Evolutionary conservation across 2,888 invertebrate genomes (phyloP), one percentile per base, ranked within the genome.

Genomic region (Drosophila mimetica): DNA sequence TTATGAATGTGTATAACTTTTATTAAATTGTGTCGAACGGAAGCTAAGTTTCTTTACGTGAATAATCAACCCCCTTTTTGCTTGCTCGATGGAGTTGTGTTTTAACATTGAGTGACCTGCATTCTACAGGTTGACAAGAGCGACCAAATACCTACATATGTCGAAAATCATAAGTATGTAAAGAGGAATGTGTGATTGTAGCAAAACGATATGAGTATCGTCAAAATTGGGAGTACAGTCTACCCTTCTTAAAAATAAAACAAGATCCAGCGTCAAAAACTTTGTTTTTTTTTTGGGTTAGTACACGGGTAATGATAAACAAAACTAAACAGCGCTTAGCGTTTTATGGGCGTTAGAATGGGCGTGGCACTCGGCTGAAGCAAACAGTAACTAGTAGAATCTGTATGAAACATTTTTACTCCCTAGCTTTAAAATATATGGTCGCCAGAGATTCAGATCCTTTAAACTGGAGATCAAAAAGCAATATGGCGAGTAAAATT

Each of bases 91-190:
- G n/a, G 13, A 11, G 37, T 37, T 30, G 22, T 22, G 16, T 4
- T 42, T 20, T 8, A n/a, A 18, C 30, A 16, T 37, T 36, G 41
- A 39, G 22, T 53, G 28, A 18, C 20, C 51, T 58, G 53, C 37
- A 54, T 47, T 63, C 71, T 34, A 71, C 63, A 75, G 50, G 71
- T 71, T 61, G 50, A 50, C 36, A 16, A 55, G 32, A 53, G 34
- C n/a, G 14, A 18, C 46, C 8, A 46, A 48, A 30, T 46, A 13
- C 25, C 22, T 32, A 32, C 11, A 34, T 11, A 14, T 25, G n/a
- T 11, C 22, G 1, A 22, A 8, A 8, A 11, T 11, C 9, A 1
- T 16, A 34, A 9, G 6, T 14, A 22, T 13, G 13, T 47, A 7
- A 6, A 28, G 2, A 16, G 13, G 13, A 13, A 32, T n/a, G 3